These are phyloP conservation scores for Orthonychiurus folsomi DNA, from an alignment of 2,888 invertebrate genomes.

Conservation along the genomic window DNA sequence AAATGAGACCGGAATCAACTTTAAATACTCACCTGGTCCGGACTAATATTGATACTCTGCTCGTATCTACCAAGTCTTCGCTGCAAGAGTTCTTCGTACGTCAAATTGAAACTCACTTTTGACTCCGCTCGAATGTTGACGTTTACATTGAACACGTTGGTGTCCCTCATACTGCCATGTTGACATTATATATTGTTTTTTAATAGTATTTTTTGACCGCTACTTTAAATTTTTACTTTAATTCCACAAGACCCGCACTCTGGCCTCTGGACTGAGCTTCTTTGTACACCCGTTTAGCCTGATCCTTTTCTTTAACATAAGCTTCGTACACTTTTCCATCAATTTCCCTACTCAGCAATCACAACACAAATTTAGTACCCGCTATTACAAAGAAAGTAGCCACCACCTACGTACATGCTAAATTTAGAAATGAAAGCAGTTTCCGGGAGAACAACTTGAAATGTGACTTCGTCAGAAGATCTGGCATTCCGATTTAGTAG, in stretches of 20 bases:
- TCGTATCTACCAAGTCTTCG: slow-evolving; percentile 59
- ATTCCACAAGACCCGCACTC: slow-evolving; percentile 42
- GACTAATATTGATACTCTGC: slow-evolving; percentile 59
- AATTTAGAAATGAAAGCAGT: slow-evolving; percentile 62
- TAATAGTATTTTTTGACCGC: too few species aligned
- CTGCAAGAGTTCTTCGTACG: slow-evolving; percentile 61
- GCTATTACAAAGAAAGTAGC: too few species aligned
- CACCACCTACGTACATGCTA: slow-evolving; percentile 53
- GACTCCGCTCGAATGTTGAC: slow-evolving; percentile 58
- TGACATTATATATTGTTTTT: too few species aligned
- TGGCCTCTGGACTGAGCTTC: slow-evolving; percentile 41
- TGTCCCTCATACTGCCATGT: slow-evolving; percentile 54
- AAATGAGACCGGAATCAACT: too few species aligned
- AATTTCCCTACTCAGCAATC: slow-evolving; percentile 41
- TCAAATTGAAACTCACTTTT: slow-evolving; percentile 58
- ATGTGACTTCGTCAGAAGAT: slow-evolving; percentile 55
- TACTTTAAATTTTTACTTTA: too few species aligned
- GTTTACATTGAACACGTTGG: slow-evolving; percentile 59
- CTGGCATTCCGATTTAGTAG: slow-evolving; percentile 55
- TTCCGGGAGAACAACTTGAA: slow-evolving; percentile 59
- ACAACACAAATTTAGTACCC: too few species aligned
- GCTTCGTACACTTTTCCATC: slow-evolving; percentile 40
- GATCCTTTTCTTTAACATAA: slow-evolving; percentile 43
- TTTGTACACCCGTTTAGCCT: slow-evolving; percentile 41
- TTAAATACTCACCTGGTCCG: slow-evolving; percentile 53